Conservation (phyloP, 2,797 vertebrate genomes). For the Peromyscus attwateri region DNA sequence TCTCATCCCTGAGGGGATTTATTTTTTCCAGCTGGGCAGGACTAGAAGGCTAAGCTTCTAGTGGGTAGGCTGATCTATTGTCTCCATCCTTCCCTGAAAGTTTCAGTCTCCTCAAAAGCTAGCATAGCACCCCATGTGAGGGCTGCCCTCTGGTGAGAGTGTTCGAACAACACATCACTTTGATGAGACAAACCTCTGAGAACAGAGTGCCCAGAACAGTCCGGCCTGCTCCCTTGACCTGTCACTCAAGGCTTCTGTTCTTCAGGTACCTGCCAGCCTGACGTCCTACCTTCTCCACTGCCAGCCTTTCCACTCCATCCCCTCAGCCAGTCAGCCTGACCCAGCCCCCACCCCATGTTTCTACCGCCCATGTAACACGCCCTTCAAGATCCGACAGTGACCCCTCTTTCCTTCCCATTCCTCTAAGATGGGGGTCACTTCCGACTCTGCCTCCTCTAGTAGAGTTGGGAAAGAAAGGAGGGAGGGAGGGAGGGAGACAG, state of each 20-base stretch:
- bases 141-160: background rate
- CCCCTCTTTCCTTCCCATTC: background rate
- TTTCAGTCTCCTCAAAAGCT: background rate
- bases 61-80: background rate
- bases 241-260: background rate
- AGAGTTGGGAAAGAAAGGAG: background rate
- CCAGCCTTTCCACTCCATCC: fast-evolving
- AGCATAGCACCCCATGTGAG: fast-evolving
- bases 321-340: background rate
- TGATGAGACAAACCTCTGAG: background rate
- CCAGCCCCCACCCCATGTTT: fast-evolving
- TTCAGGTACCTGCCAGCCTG: no score
- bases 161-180: background rate
- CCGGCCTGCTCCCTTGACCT: background rate
- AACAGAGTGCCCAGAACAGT: no score
- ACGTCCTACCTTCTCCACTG: fast-evolving
- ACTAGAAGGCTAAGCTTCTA: background rate
- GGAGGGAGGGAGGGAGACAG: background rate
- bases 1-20: background rate
- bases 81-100: background rate
- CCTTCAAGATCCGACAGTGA: background rate
- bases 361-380: background rate
- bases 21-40: background rate
- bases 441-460: no score
- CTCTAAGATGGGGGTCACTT: background rate